Evolutionary conservation across 2,797 vertebrate genomes (phyloP).

Genomic region (Pelodytes ibericus): DNA sequence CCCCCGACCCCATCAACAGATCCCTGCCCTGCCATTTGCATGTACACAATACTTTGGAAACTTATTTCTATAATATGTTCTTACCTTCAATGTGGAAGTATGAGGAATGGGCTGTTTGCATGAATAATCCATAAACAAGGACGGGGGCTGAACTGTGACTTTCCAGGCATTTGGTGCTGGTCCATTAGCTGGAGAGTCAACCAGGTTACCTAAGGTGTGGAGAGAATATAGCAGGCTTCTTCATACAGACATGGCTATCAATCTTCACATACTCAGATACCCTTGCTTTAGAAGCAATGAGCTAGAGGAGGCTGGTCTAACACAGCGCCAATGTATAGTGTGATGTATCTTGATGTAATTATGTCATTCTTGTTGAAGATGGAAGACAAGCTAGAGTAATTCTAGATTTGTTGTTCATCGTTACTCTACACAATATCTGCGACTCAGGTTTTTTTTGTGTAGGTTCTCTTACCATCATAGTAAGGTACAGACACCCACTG

Average conservation of each 20-base stretch:
- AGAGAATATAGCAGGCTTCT: no score
- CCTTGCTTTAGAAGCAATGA: no score
- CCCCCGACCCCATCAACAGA: no score
- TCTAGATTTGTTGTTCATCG: neutral
- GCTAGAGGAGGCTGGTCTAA: no score
- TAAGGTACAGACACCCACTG: neutral
- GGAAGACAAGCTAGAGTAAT: neutral
- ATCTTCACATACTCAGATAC: no score
- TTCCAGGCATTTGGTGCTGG: slow-evolving; percentile 57
- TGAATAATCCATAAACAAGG: slow-evolving; percentile 55
- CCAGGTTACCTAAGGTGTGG: slow-evolving; percentile 54
- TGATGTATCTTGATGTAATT: no score
- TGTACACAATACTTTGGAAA: neutral
- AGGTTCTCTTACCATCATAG: slow-evolving; percentile 52
- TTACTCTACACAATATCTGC: no score
- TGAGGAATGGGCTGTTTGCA: slow-evolving; percentile 56
- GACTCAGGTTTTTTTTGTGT: no score
- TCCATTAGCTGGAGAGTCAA: slow-evolving; percentile 52
- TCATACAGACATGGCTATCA: no score
- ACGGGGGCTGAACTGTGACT: slow-evolving; percentile 54
- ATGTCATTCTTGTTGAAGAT: no score
- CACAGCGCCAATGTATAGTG: no score
- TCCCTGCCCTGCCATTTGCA: neutral
- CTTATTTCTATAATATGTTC: neutral
- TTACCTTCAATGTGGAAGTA: slow-evolving; percentile 63